These are phyloP conservation scores for Eupeodes corollae DNA, from an alignment of 1,140 invertebrate species.

Conservation along the genomic window DNA sequence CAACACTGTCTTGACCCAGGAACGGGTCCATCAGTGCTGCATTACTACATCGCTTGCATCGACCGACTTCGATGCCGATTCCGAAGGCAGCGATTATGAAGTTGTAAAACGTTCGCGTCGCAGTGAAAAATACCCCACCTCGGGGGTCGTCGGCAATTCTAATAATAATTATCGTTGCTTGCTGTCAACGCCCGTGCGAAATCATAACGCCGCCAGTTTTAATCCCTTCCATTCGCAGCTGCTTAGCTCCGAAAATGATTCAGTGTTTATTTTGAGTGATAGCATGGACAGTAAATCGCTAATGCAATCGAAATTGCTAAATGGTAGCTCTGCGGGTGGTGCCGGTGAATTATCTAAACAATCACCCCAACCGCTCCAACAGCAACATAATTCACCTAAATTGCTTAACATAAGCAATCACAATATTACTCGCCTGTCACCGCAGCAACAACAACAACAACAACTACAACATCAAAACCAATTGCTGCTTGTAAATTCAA, in stretches of 20 bases:
- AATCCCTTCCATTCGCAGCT: background rate
- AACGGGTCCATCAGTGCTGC: conserved; percentile 2
- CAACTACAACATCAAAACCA: conserved; percentile 1
- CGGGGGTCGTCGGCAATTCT: background rate
- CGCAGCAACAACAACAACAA: conserved; percentile 1
- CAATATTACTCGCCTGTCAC: background rate
- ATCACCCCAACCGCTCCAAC: conserved; percentile 1
- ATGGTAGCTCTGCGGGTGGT: too few relatives aligned
- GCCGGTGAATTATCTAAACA: too few relatives aligned
- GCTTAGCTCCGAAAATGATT: background rate
- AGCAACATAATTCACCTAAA: background rate
- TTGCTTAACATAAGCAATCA: too few relatives aligned
- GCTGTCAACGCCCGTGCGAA: too few relatives aligned
- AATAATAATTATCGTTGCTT: background rate
- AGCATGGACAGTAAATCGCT: background rate
- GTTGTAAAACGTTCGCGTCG: conserved; percentile 17
- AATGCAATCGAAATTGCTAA: too few relatives aligned
- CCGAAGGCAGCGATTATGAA: conserved; percentile 34
- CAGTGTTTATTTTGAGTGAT: background rate
- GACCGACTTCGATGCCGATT: conserved; percentile 35
- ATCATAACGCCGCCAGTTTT: too few relatives aligned
- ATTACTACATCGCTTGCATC: conserved; percentile 4
- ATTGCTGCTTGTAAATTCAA: background rate
- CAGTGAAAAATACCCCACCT: background rate
- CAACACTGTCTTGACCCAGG: conserved; percentile 21